Percentiles rank a stretch among this genome's conserved stretches.
phyloP scores from a whole-genome alignment of 1,140 invertebrate genomes.

The Rhizoglyphus robini region DNA sequence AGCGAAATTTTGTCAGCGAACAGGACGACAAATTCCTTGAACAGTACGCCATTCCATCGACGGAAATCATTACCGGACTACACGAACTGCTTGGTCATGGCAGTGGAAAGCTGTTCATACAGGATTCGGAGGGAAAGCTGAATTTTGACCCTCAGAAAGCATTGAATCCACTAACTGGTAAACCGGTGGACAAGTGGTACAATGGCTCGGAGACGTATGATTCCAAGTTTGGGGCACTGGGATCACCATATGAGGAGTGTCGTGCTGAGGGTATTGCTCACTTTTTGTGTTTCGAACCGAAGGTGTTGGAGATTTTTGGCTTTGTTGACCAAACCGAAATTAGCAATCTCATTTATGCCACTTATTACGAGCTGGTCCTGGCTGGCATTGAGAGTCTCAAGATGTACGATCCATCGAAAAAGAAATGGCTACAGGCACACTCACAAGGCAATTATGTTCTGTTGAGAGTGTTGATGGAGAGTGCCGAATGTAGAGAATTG shows the following conservation, averaged over 20 bases:
- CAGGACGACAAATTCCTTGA: constrained; percentile 42
- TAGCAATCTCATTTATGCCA: constrained; percentile 72
- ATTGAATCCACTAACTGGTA: constrained; percentile 46
- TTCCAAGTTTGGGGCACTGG: constrained; percentile 69
- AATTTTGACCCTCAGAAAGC: constrained; percentile 66
- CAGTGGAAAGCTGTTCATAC: constrained; percentile 76
- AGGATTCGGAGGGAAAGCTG: constrained; percentile 53
- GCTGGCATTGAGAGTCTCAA: constrained; percentile 71
- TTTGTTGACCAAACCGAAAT: constrained; percentile 51
- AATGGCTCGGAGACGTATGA: constrained; percentile 76
- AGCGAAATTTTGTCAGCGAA: constrained; percentile 22
- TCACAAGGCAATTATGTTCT: constrained; percentile 76
- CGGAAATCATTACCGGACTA: constrained; percentile 75
- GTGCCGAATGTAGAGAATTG: constrained; percentile 64
- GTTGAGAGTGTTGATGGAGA: constrained; percentile 67
- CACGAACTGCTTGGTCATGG: constrained; percentile 91
- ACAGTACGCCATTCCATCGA: constrained; percentile 53
- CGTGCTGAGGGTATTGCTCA: constrained; percentile 84
- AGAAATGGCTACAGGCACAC: constrained; percentile 82
- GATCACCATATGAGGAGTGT: constrained; percentile 85
- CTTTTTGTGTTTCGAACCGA: constrained; percentile 58
- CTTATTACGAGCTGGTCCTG: constrained; percentile 77
- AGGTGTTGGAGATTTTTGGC: constrained; percentile 75
- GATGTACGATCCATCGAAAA: constrained; percentile 71
- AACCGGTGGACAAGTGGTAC: constrained; percentile 53